phyloP scores from a whole-genome alignment of 2,888 invertebrate species.

The Parnassius orleans region DNA sequence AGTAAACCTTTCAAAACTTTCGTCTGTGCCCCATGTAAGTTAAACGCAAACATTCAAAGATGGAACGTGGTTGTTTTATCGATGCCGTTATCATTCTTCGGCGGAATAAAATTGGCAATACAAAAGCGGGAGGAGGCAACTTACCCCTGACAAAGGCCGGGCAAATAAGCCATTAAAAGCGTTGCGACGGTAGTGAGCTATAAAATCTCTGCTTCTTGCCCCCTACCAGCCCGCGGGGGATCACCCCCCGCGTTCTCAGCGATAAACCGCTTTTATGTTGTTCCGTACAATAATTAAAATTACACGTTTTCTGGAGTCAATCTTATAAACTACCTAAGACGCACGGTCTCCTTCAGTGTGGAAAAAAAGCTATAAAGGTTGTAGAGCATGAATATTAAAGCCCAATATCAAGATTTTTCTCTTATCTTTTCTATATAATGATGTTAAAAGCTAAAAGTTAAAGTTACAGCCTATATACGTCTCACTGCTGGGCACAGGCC shows the following conservation, averaged over 20 bases:
- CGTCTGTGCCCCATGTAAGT: neutral
- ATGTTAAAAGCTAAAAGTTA: no score
- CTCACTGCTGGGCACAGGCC: no score
- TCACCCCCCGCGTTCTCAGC: constrained; percentile 40
- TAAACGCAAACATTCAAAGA: constrained; percentile 21
- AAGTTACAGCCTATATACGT: no score
- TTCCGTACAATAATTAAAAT: constrained; percentile 76
- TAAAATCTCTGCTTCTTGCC: constrained; percentile 80
- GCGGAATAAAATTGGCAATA: constrained; percentile 71
- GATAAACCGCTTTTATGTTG: constrained; percentile 78
- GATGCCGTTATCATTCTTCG: constrained; percentile 57
- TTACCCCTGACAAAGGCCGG: constrained; percentile 66
- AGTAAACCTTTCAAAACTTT: constrained; percentile 3
- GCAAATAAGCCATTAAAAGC: constrained; percentile 81
- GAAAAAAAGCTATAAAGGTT: no score
- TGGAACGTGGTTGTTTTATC: constrained; percentile 30
- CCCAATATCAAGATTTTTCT: no score
- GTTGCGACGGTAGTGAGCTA: constrained; percentile 73
- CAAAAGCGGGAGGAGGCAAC: constrained; percentile 55
- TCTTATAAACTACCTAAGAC: constrained; percentile 35
- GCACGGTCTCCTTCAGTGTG: neutral
- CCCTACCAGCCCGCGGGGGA: constrained; percentile 45
- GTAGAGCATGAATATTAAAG: no score
- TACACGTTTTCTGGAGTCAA: constrained; percentile 60
- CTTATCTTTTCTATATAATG: no score